Evolutionary conservation across 1,140 invertebrate species (phyloP).

Genomic region (Drosophila prosaltans): DNA sequence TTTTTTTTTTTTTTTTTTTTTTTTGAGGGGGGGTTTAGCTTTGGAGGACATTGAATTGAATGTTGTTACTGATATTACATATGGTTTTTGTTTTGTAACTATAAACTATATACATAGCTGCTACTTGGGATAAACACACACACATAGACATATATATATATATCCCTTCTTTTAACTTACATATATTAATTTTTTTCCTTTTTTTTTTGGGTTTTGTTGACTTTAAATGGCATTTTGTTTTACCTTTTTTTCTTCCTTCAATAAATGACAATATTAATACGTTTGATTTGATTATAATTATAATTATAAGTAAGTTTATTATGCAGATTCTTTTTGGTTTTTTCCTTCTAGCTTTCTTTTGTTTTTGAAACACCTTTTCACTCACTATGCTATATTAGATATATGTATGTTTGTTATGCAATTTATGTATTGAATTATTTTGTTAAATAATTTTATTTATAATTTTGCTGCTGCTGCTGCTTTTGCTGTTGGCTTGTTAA

Average conservation of each 20-base stretch:
- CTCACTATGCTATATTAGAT: constrained; percentile 62
- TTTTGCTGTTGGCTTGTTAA: constrained; percentile 23
- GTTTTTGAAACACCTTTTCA: constrained; percentile 80
- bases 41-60: constrained; percentile 79
- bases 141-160: background rate
- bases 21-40: constrained; percentile 43
- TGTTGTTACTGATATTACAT: constrained; percentile 75
- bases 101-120: constrained; percentile 71
- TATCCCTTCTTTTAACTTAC: background rate
- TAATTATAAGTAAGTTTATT: constrained; percentile 9
- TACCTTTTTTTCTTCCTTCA: background rate
- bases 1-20: constrained; percentile 1
- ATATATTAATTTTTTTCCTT: background rate
- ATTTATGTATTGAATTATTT: constrained; percentile 18
- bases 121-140: constrained; percentile 58
- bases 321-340: background rate
- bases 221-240: background rate
- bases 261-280: constrained; percentile 46
- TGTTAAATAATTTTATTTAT: constrained; percentile 20
- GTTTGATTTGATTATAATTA: constrained; percentile 58
- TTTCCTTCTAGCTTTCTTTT: constrained; percentile 17
- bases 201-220: too few relatives aligned
- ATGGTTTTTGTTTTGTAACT: constrained; percentile 27
- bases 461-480: constrained; percentile 37
- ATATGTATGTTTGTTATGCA: background rate